A percentile compares a stretch with the other conserved stretches of the same genome.
Evolutionary conservation across 1,140 invertebrate species (phyloP).

Genomic region (Globodera rostochiensis): DNA sequence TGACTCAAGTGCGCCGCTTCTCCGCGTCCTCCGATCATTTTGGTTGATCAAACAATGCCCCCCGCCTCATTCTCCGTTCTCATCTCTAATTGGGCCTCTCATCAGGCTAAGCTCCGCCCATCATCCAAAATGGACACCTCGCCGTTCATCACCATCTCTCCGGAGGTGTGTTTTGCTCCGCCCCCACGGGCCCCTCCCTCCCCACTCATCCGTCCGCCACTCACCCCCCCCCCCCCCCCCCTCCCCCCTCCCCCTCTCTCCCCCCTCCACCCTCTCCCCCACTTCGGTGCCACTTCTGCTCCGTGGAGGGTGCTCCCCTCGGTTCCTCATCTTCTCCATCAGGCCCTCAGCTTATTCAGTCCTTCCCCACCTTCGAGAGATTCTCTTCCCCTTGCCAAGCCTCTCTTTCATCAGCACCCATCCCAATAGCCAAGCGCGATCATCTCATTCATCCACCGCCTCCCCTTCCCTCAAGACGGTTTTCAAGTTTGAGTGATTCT

Average conservation of each 20-base stretch:
- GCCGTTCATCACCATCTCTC: background rate
- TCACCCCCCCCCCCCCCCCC: background rate
- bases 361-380: background rate
- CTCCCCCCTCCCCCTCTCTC: background rate
- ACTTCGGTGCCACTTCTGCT: background rate
- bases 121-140: too few relatives aligned
- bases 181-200: background rate
- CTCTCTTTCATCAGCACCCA: background rate
- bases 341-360: background rate
- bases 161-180: background rate
- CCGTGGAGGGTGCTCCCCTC: background rate
- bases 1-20: too few relatives aligned
- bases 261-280: background rate
- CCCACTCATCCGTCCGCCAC: background rate
- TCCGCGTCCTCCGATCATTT: too few relatives aligned
- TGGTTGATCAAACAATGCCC: too few relatives aligned
- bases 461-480: conserved; percentile 6
- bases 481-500: conserved; percentile 19
- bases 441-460: background rate
- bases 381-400: background rate
- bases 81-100: too few relatives aligned
- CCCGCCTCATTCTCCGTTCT: too few relatives aligned
- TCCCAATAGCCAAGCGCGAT: conserved; percentile 1
- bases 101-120: too few relatives aligned
- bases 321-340: background rate